Base-by-base conservation (phyloP, 2,113 vertebrate genomes). In the Neodontobutis hainanensis region DNA sequence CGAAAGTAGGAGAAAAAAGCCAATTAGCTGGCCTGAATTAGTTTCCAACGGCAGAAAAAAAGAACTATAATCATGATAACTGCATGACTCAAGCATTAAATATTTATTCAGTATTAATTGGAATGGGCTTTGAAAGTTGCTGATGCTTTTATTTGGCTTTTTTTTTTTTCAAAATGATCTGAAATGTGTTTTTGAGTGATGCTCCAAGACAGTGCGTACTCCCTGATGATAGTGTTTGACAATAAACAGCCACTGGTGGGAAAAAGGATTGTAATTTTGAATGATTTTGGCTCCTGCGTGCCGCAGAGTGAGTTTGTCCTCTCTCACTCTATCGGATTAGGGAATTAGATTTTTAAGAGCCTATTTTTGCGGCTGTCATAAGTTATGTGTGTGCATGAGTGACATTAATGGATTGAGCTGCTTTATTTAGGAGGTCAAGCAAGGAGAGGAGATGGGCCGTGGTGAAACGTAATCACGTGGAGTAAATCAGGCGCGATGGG, bases 351-450 rank as follows among this genome's bases (percentile, higher is more conserved):
- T 85, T 84, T 80, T 75, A 47, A 77, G 80, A 73, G 62, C 64
- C 27, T 70, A 60, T 81, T 78, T 80, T 65, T 61, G 32, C 51
- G 61, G 56, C 40, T 67, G 74, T 83, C 70, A 71, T 14, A 68
- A 46, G 43, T 66, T 70, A 77, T 80, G 76, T 71, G 50, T 56
- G 65, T 32, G 61, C 67, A 3, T 74, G 59, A 73, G 65, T 65
- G 82, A 81, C 75, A 45, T 60, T 81, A 87, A 84, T 78, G 79
- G 82, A 83, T 77, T 80, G 65, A 78, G 71, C 59, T 47, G 58
- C 50, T 86, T 81, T 77, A 78, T 83, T 86, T 61, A 65, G 68
- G 66, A 61, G 82, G 81, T 81, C 68, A 75, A 69, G 62, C 34
- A 61, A 67, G 72, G 71, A 27, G 58, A 71, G 46, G 63, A 64